Base-by-base conservation (phyloP, 2,888 invertebrate genomes). In the Ischnura elegans region DNA sequence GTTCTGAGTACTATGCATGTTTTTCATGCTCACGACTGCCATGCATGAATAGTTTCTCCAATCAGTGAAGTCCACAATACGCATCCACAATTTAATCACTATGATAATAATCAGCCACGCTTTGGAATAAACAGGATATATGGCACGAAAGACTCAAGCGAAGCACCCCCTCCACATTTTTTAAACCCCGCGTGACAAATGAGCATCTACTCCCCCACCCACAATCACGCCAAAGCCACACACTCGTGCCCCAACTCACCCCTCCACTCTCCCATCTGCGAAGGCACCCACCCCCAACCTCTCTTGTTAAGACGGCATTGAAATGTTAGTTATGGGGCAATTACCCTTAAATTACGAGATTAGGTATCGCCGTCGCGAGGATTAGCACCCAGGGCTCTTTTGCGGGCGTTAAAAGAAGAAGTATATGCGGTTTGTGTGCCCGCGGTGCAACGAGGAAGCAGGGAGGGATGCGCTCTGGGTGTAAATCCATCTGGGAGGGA, bases 311-410 rank as follows among this genome's bases (percentile, higher is more conserved):
- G 90, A 66, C 90, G 43, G 66, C 90, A 90, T 90, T 90, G 47
- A 90, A 90, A 90, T 90, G 90, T 90, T 90, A 90, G 90, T 90
- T 90, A 90, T 90, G 90, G 90, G 90, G 90, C 90, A 90, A 90
- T 90, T 90, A 90, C 90, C 90, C 55, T 66, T 55, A 90, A 90
- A 90, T 90, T 90, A 90, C 61, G 90, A 90, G 90, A 66, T 90
- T 90, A 90, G 43, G 61, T 61, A 66, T 90, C 90, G 61, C 61
- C 90, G 51, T 76, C 61, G 21, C 43, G 43, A 55, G 61, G 90
- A 90, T 90, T 61, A 66, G 90, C 90, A 43, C 90, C 47, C 61
- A 21, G 61, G 61, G 90, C 16, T 90, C 16, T 45, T 1, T 10
- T 16, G 36, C n/a, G n/a, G n/a, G n/a, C n/a, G n/a, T n/a, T n/a